A percentile compares a stretch with the other conserved stretches of the same genome.
These are phyloP conservation scores for Drosophila heteroneura DNA, from an alignment of 2,888 invertebrate species.

Conservation along the genomic window DNA sequence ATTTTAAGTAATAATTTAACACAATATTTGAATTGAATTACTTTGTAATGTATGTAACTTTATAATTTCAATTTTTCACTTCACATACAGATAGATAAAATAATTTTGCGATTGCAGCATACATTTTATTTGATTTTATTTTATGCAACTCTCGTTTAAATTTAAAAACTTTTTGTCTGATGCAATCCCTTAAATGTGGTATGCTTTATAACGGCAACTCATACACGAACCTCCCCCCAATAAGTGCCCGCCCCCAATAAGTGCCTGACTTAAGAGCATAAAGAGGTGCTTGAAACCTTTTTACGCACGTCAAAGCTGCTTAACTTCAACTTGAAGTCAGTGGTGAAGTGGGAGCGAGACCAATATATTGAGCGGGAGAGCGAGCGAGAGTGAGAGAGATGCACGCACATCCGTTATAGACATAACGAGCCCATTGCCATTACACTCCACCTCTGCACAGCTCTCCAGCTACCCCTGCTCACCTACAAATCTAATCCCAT, in stretches of 20 bases:
- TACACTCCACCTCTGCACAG: conserved; percentile 4
- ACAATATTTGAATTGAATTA: neutral
- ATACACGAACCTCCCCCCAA: neutral
- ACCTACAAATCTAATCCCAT: conserved; percentile 50
- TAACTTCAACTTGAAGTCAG: conserved; percentile 17
- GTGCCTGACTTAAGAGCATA: conserved; percentile 10
- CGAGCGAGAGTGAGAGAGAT: neutral
- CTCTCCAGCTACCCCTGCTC: neutral
- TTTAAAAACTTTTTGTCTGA: conserved; percentile 18
- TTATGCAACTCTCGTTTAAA: conserved; percentile 5
- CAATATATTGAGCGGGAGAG: neutral
- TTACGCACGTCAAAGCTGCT: conserved; percentile 49
- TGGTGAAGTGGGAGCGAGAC: neutral
- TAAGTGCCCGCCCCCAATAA: neutral
- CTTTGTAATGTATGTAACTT: too few species aligned
- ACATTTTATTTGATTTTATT: neutral
- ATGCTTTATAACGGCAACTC: conserved; percentile 14
- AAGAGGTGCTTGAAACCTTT: conserved; percentile 40
- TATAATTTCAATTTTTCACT: neutral
- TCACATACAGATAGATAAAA: neutral
- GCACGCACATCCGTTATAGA: conserved; percentile 58
- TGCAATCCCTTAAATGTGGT: conserved; percentile 12
- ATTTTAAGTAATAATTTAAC: neutral
- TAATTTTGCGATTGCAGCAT: neutral
- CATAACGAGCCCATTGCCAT: conserved; percentile 56